Evolutionary conservation across 2,888 invertebrate genomes (phyloP), one percentile per base, ranked within the genome.

Genomic region (Pimpla rufipes): DNA sequence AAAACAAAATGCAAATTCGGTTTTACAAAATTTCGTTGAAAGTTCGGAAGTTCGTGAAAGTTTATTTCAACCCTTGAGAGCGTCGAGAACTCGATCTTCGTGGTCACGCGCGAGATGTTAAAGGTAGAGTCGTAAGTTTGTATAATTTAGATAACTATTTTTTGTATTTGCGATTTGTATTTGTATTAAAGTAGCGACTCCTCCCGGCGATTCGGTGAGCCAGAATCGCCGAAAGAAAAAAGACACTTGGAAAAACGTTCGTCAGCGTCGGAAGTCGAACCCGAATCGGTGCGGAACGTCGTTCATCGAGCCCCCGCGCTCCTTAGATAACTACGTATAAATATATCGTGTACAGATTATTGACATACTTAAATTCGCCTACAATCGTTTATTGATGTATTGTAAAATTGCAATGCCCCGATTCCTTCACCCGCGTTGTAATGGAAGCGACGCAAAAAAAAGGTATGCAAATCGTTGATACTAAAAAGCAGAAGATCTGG

Each of bases 21-120:
- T 52, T 10, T 52, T 21, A 21, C 21, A 52, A 21, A 23, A 55
- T 55, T 59, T n/a, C 3, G 5, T 18, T 16, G 16, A 62, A 18
- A 40, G 6, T 62, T 40, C 16, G 16, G 8, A 6, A 62, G 35
- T 37, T 62, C 10, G 37, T 18, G 59, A 37, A 11, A 18, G 37
- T 37, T 62, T 62, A 10, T 42, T 55, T 71, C 7, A n/a, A 71
- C 23, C 21, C n/a, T 57, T 40, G 6, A 42, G 37, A 55, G 21
- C 52, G 11, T 55, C 5, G 40, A 11, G 29, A 71, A 57, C 13
- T n/a, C n/a, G 67, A 83, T 75, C 67, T 79, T 79, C 79, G 83
- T 74, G 79, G 75, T 83, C 70, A 83, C 79, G 79, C 42, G 45
- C 5, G 52, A 68, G 16, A 37, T 40, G 37, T 62, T 37, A 40